phyloP scores from a whole-genome alignment of 1,140 invertebrate species.

The Eupristina koningsbergeri region DNA sequence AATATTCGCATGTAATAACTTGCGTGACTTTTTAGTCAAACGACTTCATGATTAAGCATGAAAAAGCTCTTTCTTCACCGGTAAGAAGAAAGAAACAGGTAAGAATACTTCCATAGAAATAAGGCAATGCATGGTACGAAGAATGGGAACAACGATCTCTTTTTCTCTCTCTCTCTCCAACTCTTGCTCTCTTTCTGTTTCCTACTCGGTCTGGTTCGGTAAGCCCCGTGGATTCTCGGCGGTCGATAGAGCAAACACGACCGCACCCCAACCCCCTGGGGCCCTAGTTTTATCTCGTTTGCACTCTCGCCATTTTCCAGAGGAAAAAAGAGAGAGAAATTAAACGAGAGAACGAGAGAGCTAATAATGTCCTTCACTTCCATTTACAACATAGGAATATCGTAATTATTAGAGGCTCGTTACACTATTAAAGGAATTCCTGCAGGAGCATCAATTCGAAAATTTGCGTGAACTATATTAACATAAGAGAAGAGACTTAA shows the following conservation, averaged over 20 bases:
- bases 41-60: background rate
- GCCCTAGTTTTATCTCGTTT: slow-evolving; percentile 33
- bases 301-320: background rate
- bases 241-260: slow-evolving; percentile 75
- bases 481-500: background rate
- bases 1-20: background rate
- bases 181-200: background rate
- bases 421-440: slow-evolving; percentile 52
- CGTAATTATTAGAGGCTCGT: slow-evolving; percentile 67
- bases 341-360: too few species aligned
- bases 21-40: background rate
- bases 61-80: background rate
- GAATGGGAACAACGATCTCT: slow-evolving; percentile 29
- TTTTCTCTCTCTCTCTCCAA: slow-evolving; percentile 50
- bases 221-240: slow-evolving; percentile 69
- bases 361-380: background rate
- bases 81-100: background rate
- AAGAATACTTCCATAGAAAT: slow-evolving; percentile 15
- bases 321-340: background rate
- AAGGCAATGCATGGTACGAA: slow-evolving; percentile 32
- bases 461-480: slow-evolving; percentile 45
- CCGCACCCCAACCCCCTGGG: slow-evolving; percentile 72
- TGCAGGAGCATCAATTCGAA: slow-evolving; percentile 49
- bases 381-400: slow-evolving; percentile 62
- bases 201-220: slow-evolving; percentile 57